Conservation (phyloP, 1,140 invertebrate genomes). For the Laupala kohalensis region DNA sequence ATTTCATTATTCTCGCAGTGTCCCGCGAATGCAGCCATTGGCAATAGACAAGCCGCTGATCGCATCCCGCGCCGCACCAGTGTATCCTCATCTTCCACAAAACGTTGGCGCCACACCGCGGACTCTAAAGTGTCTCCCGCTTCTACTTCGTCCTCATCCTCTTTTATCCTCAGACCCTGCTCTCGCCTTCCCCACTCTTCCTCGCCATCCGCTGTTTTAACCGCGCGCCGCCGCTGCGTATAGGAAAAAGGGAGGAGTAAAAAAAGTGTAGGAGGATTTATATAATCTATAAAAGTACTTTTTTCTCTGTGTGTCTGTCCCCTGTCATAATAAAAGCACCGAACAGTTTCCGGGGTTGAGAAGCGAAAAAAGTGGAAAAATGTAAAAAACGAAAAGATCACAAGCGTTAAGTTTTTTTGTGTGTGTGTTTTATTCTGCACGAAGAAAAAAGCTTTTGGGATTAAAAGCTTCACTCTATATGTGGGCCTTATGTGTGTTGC, state of each 20-base stretch:
- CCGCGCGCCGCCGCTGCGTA: background rate
- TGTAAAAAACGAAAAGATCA: background rate
- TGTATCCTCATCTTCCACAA: background rate
- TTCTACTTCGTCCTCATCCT: background rate
- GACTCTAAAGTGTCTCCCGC: no score
- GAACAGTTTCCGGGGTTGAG: background rate
- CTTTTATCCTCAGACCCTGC: background rate
- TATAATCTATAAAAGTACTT: background rate
- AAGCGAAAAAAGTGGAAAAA: background rate
- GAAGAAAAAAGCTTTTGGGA: background rate
- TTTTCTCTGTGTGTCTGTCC: background rate
- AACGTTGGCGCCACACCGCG: no score
- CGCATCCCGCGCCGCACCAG: background rate
- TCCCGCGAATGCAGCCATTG: no score
- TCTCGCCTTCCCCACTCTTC: background rate
- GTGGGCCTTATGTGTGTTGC: background rate
- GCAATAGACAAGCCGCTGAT: background rate
- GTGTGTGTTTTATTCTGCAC: background rate
- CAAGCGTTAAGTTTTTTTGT: background rate
- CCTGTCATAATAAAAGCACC: background rate
- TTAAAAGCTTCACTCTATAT: background rate
- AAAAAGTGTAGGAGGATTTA: background rate
- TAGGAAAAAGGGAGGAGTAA: background rate
- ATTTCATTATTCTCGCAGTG: no score
- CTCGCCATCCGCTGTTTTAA: background rate